Conservation (phyloP, 2,797 vertebrate species). For the Alauda arvensis region DNA sequence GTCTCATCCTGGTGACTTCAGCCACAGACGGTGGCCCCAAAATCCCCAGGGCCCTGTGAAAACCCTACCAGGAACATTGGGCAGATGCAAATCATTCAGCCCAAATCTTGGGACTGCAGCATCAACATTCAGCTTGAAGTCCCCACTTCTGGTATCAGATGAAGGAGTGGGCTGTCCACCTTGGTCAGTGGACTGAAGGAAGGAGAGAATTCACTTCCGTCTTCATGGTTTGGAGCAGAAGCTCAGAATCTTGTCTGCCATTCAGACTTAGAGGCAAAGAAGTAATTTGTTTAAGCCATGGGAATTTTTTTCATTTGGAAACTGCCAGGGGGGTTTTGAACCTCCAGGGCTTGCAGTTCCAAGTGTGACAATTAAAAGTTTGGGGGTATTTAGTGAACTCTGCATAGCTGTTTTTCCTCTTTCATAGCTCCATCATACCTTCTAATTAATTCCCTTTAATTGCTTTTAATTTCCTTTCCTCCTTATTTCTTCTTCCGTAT, state of each 20-base stretch:
- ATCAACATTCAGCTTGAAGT: background rate
- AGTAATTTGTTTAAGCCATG: slow-evolving; percentile 57
- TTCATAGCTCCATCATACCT: slow-evolving; percentile 38
- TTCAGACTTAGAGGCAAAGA: slow-evolving; percentile 31
- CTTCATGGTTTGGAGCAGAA: background rate
- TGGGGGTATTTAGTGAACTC: slow-evolving; percentile 48
- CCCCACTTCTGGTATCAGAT: background rate
- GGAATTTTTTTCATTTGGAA: slow-evolving; percentile 7
- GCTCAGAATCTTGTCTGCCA: background rate
- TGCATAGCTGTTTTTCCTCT: slow-evolving; percentile 56
- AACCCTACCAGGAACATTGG: background rate
- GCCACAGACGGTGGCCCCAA: accelerated
- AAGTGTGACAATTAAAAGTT: slow-evolving; percentile 58
- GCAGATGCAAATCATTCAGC: background rate
- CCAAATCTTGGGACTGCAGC: background rate
- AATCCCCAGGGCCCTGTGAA: background rate
- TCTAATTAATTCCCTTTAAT: slow-evolving; percentile 64
- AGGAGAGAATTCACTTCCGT: background rate
- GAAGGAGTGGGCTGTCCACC: background rate
- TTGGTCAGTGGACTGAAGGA: background rate
- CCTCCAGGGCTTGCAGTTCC: slow-evolving; percentile 47
- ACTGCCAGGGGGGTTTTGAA: slow-evolving; percentile 34
- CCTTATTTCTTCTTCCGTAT: slow-evolving; percentile 37
- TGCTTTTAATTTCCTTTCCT: slow-evolving; percentile 60
- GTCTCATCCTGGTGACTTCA: background rate